Evolutionary conservation across 2,888 invertebrate genomes (phyloP), one percentile per base, ranked within the genome.

Genomic region (Priapulus caudatus): DNA sequence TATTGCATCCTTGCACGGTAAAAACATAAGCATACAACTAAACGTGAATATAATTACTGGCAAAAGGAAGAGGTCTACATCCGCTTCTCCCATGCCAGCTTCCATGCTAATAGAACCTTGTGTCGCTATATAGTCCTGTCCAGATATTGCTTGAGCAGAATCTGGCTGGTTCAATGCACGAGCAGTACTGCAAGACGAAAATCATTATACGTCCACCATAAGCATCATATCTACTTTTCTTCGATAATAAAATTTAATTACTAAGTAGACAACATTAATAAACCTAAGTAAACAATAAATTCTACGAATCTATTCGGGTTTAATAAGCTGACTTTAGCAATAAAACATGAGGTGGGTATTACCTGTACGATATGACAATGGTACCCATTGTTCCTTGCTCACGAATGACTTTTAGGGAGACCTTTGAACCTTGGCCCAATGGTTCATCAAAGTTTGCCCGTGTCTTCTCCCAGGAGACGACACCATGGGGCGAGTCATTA

Each of bases 401-500:
- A 44, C 69, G 54, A 21, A 64, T 51, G 15, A 69, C 56, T 47
- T 56, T 55, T 18, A 68, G 52, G 4, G 54, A 56, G 4, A 64
- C 53, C 10, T 56, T 55, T 3, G 58, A 43, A 50, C 66, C 66
- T 1, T 61, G 60, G 2, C 59, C 60, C 3, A 63, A 61, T 1
- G 68, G 68, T 56, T 68, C 68, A 3, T 51, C 23, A 1, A 59
- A 59, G 0, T 57, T 55, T 21, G 61, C 52, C 1, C 51, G 48
- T 1, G 60, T 54, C 21, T 47, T 51, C 51, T 65, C 64, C 69
- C 69, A 69, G 10, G 61, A 56, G 18, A 69, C 63, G 18, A 67
- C 67, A 4, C 69, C 69, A 57, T 66, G 63, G 1, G 68, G 68
- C 0, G 67, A 67, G 55, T 69, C 69, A 57, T 66, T 69, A 22